A percentile compares a stretch with the other conserved stretches of the same genome.
phyloP scores from a whole-genome alignment of 2,797 vertebrate genomes.

The Siniperca scherzeri region DNA sequence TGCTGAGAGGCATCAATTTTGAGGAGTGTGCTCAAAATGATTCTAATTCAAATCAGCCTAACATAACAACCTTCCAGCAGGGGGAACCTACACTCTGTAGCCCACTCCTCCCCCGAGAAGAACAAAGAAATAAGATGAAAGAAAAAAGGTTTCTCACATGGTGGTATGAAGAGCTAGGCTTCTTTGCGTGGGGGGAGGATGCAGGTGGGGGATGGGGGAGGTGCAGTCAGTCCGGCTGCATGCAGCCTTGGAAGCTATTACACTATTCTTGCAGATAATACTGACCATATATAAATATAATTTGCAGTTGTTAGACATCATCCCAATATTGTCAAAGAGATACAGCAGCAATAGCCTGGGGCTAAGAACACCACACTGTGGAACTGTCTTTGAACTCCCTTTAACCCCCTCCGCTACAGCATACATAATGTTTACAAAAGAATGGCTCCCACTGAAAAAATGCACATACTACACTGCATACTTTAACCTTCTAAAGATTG shows the following conservation, averaged over 20 bases:
- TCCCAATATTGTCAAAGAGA: slow-evolving; percentile 19
- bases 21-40: slow-evolving; percentile 73
- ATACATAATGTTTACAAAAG: not conserved
- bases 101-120: slow-evolving; percentile 55
- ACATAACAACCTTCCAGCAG: slow-evolving; percentile 68
- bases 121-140: slow-evolving; percentile 74
- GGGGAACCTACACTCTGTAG: slow-evolving; percentile 40
- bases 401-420: not conserved
- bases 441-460: not conserved
- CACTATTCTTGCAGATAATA: slow-evolving; percentile 11
- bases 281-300: slow-evolving; percentile 27
- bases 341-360: slow-evolving; percentile 10
- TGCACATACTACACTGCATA: no score
- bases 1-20: slow-evolving; percentile 78
- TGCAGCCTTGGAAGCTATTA: slow-evolving; percentile 19
- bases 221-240: not conserved
- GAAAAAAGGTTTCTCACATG: slow-evolving; percentile 54
- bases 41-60: slow-evolving; percentile 80
- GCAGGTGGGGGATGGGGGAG: slow-evolving; percentile 28
- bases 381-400: slow-evolving; percentile 37
- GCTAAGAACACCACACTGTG: slow-evolving; percentile 1
- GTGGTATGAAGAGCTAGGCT: slow-evolving; percentile 34
- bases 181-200: not conserved
- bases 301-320: slow-evolving; percentile 37
- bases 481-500: not conserved